Evolutionary conservation across 2,888 invertebrate genomes (phyloP).

Genomic region (Sphaerophoria rueppellii): DNA sequence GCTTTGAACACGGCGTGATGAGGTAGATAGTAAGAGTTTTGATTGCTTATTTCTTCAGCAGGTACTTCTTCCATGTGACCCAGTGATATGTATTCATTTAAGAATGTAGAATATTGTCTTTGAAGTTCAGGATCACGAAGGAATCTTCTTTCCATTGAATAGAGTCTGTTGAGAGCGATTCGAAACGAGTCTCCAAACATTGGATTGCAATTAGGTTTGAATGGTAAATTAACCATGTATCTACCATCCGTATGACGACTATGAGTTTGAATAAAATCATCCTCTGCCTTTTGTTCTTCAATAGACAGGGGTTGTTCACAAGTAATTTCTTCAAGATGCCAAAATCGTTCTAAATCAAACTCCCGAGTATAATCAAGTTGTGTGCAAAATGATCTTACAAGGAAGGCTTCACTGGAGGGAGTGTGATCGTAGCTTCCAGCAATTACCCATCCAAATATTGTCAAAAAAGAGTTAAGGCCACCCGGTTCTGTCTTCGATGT

Average conservation of each 20-base stretch:
- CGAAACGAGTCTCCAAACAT: constrained; percentile 27
- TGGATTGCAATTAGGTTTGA: constrained; percentile 17
- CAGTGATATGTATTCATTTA: constrained; percentile 43
- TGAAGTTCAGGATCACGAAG: constrained; percentile 32
- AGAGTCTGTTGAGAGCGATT: constrained; percentile 28
- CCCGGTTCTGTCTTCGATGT: not conserved
- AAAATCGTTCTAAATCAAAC: not conserved
- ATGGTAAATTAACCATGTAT: constrained; percentile 13
- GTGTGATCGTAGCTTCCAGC: not conserved
- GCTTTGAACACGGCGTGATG: constrained; percentile 52
- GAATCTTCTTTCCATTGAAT: constrained; percentile 51
- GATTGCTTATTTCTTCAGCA: not conserved
- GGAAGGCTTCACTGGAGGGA: not conserved
- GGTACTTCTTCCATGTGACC: constrained; percentile 51
- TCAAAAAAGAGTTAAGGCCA: not conserved
- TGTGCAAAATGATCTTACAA: not conserved
- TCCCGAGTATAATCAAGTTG: not conserved
- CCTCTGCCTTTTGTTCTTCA: constrained; percentile 2
- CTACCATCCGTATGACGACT: constrained; percentile 1
- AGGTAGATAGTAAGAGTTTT: constrained; percentile 41
- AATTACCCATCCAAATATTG: constrained; percentile 10
- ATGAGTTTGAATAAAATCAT: constrained; percentile 11
- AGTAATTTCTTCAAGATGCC: constrained; percentile 24
- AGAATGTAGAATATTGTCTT: constrained; percentile 31
- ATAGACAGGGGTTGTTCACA: not conserved